A percentile compares a stretch with the other conserved stretches of the same genome.
Conservation (phyloP, 2,797 vertebrate genomes). For the Melanotaenia parkinsoni region DNA sequence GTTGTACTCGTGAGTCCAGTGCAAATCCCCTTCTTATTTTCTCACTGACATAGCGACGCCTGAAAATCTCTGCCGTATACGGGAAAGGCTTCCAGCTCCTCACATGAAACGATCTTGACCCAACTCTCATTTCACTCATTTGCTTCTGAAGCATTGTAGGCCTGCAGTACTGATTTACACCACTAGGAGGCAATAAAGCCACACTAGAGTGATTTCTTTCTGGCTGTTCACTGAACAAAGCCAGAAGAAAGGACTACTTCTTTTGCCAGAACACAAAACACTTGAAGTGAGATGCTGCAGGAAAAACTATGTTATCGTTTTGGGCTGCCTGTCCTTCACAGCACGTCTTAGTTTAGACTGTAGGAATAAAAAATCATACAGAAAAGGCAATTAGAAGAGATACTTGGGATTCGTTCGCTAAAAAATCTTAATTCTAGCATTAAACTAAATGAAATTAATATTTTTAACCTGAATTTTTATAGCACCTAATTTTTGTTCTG, state of each 20-base stretch:
- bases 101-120: background rate
- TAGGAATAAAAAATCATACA: background rate
- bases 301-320: background rate
- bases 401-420: too few species aligned
- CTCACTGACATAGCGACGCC: background rate
- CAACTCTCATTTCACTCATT: background rate
- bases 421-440: too few species aligned
- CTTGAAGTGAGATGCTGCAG: background rate
- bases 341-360: background rate
- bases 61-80: background rate
- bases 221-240: background rate
- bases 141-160: background rate
- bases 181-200: conserved; percentile 68
- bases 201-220: conserved; percentile 5
- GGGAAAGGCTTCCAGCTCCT: background rate
- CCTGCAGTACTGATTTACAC: conserved; percentile 23
- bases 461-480: background rate
- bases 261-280: background rate
- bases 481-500: background rate
- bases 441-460: background rate
- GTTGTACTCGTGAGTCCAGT: background rate
- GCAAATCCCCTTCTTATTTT: conserved; percentile 4
- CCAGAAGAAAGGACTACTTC: background rate
- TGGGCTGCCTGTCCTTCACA: background rate
- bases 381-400: background rate